Conservation (phyloP, 2,797 vertebrate species). For the Simalia tracyae region DNA sequence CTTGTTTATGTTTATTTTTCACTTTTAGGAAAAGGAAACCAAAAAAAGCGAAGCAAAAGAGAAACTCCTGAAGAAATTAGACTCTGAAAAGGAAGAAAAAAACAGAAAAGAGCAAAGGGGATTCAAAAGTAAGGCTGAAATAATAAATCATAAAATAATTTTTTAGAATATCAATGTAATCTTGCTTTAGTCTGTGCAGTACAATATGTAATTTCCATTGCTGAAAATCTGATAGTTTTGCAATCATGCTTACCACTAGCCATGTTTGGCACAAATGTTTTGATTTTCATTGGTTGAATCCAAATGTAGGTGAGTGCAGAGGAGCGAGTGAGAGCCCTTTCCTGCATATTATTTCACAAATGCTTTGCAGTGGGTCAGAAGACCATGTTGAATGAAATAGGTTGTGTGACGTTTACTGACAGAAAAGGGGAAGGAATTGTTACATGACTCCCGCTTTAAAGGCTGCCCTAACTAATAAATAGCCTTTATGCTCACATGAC, state of each 20-base stretch:
- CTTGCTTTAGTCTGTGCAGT: not conserved
- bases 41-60: slow-evolving; percentile 81
- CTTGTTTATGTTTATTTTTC: slow-evolving; percentile 49
- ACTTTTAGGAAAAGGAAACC: slow-evolving; percentile 74
- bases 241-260: not conserved
- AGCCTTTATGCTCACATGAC: not conserved
- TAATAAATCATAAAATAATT: not conserved
- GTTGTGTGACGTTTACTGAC: not conserved
- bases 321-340: not conserved
- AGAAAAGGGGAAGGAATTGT: not conserved
- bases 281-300: not conserved
- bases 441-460: not conserved
- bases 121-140: slow-evolving; percentile 79
- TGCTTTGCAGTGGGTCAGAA: not conserved
- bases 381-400: not conserved
- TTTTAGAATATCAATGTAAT: not conserved
- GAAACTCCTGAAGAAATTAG: slow-evolving; percentile 78
- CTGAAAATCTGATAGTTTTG: not conserved
- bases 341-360: not conserved
- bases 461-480: not conserved
- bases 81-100: slow-evolving; percentile 84
- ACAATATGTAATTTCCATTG: not conserved
- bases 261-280: not conserved
- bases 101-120: slow-evolving; percentile 74
- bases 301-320: not conserved